phyloP scores from a whole-genome alignment of 2,797 vertebrate species.

The Merluccius polli region DNA sequence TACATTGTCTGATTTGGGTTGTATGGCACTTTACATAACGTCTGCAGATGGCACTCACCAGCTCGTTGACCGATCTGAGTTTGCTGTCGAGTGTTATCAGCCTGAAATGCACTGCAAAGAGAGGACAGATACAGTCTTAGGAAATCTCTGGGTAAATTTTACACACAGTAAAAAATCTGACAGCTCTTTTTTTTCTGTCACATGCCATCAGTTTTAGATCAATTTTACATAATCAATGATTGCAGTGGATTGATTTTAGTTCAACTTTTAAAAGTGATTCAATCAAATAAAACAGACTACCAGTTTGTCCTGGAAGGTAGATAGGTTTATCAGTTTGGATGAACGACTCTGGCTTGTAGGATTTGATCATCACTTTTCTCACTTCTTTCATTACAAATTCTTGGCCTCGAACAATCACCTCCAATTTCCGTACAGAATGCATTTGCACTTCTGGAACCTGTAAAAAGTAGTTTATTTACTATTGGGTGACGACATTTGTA shows the following conservation, averaged over 20 bases:
- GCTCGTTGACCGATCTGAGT: slow-evolving; percentile 57
- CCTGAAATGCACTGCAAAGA: slow-evolving; percentile 77
- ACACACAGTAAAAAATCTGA: not conserved
- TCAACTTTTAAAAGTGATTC: not conserved
- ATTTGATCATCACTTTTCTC: slow-evolving; percentile 69
- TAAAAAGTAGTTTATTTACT: not conserved
- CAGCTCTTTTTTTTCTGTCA: not conserved
- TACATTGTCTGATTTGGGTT: too few relatives aligned
- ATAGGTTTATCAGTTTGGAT: slow-evolving; percentile 87
- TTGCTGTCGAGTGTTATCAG: slow-evolving; percentile 73
- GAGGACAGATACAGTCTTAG: not conserved
- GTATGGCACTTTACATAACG: not conserved
- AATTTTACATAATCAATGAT: not conserved
- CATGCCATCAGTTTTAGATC: not conserved
- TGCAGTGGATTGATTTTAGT: not conserved
- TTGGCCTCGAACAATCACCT: slow-evolving; percentile 67
- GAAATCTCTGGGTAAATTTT: not conserved
- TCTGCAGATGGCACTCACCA: slow-evolving; percentile 50
- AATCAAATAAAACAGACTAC: slow-evolving; percentile 47
- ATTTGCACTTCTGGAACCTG: slow-evolving; percentile 52
- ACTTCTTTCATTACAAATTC: slow-evolving; percentile 66
- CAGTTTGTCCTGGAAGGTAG: slow-evolving; percentile 83
- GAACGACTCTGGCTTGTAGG: slow-evolving; percentile 63
- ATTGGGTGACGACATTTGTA: not conserved
- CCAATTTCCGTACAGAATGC: slow-evolving; percentile 30